Evolutionary conservation across 2,113 vertebrate species (phyloP).

Genomic region (Sitta europaea): DNA sequence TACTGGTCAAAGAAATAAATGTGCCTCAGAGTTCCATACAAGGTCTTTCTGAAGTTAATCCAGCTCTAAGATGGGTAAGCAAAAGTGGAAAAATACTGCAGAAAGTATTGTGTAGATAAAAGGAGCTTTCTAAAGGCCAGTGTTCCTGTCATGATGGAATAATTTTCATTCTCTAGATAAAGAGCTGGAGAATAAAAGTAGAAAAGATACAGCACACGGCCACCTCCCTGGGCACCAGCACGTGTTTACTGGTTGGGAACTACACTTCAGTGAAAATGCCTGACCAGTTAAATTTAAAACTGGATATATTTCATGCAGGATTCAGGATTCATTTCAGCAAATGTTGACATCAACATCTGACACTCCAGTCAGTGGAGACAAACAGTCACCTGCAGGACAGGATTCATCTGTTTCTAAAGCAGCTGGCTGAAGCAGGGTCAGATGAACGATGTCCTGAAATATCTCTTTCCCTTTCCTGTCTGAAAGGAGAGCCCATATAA

Average conservation of each 20-base stretch:
- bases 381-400: neutral
- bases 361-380: neutral
- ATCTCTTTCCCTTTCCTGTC: neutral
- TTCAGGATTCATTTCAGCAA: neutral
- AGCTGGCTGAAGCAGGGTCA: neutral
- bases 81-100: conserved; percentile 6
- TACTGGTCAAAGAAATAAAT: conserved; percentile 51
- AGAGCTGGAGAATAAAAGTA: conserved; percentile 3
- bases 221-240: neutral
- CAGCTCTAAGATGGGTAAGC: conserved; percentile 39
- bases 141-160: neutral
- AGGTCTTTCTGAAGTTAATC: conserved; percentile 57
- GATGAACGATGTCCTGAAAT: neutral
- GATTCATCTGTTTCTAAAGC: neutral
- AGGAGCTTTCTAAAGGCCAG: conserved; percentile 47
- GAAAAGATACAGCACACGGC: neutral
- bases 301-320: neutral
- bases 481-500: neutral
- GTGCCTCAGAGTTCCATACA: conserved; percentile 26
- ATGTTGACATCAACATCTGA: neutral
- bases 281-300: neutral
- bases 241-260: neutral
- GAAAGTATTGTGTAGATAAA: conserved; percentile 45
- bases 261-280: neutral
- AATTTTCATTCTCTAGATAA: conserved; percentile 21